These are phyloP conservation scores for Dendrolimus punctatus DNA, from an alignment of 1,140 invertebrate species.

Conservation along the genomic window DNA sequence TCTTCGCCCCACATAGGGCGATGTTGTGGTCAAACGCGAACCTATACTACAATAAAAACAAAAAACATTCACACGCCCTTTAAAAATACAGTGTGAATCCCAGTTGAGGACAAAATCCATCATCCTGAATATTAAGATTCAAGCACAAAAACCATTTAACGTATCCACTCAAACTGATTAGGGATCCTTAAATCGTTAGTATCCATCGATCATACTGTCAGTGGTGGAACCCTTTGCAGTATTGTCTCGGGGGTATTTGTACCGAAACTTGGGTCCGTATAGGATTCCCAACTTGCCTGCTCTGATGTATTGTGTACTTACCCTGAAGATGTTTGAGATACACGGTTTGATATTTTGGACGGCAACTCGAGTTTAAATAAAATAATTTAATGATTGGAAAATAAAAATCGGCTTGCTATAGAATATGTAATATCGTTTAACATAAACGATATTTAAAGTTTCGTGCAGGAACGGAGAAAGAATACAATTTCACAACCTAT, in stretches of 20 bases:
- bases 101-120: not conserved
- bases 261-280: constrained; percentile 15
- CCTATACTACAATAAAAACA: too few species aligned
- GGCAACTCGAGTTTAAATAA: not conserved
- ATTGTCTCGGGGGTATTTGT: constrained; percentile 16
- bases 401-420: not conserved
- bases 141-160: constrained; percentile 11
- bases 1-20: too few species aligned
- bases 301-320: constrained; percentile 14
- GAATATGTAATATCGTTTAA: not conserved
- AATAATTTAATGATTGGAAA: not conserved
- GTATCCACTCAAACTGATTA: constrained; percentile 20
- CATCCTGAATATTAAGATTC: constrained; percentile 4
- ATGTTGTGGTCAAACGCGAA: too few species aligned
- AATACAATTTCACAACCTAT: too few species aligned
- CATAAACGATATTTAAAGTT: too few species aligned
- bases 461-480: too few species aligned
- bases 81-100: too few species aligned
- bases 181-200: constrained; percentile 13
- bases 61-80: too few species aligned
- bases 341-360: not conserved
- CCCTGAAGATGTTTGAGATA: constrained; percentile 2
- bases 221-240: constrained; percentile 15
- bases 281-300: constrained; percentile 9
- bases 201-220: constrained; percentile 22